A percentile compares a stretch with the other conserved stretches of the same genome.
phyloP scores from a whole-genome alignment of 2,888 invertebrate genomes.

The Herminia tarsipennalis region DNA sequence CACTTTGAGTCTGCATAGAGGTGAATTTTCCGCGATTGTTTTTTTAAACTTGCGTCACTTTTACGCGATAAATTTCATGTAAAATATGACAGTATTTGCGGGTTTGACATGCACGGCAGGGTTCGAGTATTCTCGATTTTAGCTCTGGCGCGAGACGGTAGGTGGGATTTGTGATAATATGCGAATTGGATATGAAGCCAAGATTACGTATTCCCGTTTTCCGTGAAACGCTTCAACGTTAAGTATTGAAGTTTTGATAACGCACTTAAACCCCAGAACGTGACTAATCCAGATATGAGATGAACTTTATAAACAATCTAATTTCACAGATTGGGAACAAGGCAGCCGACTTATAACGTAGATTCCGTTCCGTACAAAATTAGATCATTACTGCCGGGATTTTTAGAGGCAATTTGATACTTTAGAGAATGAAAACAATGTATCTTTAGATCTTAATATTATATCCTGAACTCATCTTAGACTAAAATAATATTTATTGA shows the following conservation, averaged over 20 bases:
- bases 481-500: too few relatives aligned
- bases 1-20: constrained; percentile 17
- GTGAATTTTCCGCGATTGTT: constrained; percentile 37
- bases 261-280: constrained; percentile 55
- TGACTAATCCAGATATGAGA: constrained; percentile 59
- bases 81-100: constrained; percentile 64
- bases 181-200: constrained; percentile 61
- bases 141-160: constrained; percentile 64
- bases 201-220: constrained; percentile 59
- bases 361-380: constrained; percentile 28
- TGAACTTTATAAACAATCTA: constrained; percentile 64
- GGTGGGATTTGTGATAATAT: constrained; percentile 71
- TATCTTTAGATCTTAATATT: not conserved
- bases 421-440: not conserved
- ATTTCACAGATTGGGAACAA: constrained; percentile 61
- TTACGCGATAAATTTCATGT: constrained; percentile 37
- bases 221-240: constrained; percentile 52
- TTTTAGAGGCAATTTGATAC: not conserved
- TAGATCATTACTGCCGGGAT: constrained; percentile 7
- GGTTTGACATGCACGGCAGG: constrained; percentile 61
- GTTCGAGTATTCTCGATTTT: constrained; percentile 56
- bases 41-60: constrained; percentile 32
- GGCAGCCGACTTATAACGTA: constrained; percentile 43
- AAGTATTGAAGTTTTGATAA: constrained; percentile 73
- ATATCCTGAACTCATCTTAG: too few relatives aligned